These are phyloP conservation scores for Helicorthomorpha holstii DNA, from an alignment of 1,140 invertebrate species.

Conservation along the genomic window DNA sequence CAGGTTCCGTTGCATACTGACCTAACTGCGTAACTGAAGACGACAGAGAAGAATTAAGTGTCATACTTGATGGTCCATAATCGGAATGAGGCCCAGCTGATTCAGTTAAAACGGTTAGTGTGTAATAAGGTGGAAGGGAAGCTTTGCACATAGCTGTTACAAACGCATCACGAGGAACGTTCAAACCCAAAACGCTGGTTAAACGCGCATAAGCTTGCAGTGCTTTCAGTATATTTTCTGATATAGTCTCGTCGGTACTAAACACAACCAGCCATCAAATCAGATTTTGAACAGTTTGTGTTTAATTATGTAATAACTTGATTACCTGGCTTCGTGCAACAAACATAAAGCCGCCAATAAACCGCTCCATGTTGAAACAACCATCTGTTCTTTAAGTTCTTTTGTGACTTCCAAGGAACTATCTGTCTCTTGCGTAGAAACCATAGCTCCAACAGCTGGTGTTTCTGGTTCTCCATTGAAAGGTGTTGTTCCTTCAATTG, in stretches of 20 bases:
- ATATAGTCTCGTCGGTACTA: conserved; percentile 74
- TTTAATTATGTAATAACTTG: background rate
- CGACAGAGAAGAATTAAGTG: background rate
- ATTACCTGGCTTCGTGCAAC: conserved; percentile 72
- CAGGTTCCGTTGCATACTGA: conserved; percentile 34
- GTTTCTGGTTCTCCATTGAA: conserved; percentile 19
- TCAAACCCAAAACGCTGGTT: conserved; percentile 52
- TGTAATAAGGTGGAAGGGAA: conserved; percentile 87
- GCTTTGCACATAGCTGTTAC: conserved; percentile 86
- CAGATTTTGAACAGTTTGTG: background rate
- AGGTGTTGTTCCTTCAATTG: conserved; percentile 37
- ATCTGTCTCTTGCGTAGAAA: conserved; percentile 22
- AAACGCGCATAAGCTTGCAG: conserved; percentile 71
- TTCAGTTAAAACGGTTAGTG: conserved; percentile 60
- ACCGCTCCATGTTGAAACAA: conserved; percentile 91
- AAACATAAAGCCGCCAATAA: conserved; percentile 76
- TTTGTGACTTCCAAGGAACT: background rate
- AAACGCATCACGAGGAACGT: conserved; percentile 70
- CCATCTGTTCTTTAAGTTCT: conserved; percentile 41
- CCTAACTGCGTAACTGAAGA: background rate
- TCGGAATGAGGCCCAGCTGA: background rate
- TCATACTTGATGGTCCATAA: background rate
- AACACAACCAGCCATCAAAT: conserved; percentile 13
- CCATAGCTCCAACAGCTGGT: conserved; percentile 12
- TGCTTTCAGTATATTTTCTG: conserved; percentile 76